Evolutionary conservation across 2,113 vertebrate genomes (phyloP).

Genomic region (Chionomys nivalis): DNA sequence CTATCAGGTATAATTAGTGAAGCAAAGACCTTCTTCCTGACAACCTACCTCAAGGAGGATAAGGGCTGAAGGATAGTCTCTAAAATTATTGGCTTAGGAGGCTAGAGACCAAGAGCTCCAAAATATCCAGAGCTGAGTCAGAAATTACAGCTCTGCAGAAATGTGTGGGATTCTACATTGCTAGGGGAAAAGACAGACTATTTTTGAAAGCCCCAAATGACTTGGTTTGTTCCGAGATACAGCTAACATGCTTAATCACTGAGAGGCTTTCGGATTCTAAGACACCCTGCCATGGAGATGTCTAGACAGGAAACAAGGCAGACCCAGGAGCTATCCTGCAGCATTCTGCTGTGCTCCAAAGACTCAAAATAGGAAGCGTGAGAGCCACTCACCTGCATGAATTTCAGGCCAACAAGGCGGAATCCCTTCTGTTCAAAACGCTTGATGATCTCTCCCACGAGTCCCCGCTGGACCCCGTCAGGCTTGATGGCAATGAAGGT

Average conservation of each 20-base stretch:
- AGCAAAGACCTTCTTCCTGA: slow-evolving; percentile 4
- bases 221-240: not conserved
- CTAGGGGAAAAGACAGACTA: not conserved
- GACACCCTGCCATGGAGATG: not conserved
- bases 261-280: not conserved
- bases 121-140: not conserved
- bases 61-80: not conserved
- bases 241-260: not conserved
- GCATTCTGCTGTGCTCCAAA: not conserved
- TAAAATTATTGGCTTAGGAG: slow-evolving; percentile 54
- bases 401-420: slow-evolving; percentile 90
- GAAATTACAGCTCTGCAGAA: not conserved
- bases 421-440: slow-evolving; percentile 93
- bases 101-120: slow-evolving; percentile 4
- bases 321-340: not conserved
- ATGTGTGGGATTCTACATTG: not conserved
- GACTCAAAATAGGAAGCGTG: not conserved
- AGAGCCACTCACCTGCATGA: slow-evolving; percentile 83
- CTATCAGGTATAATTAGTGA: not conserved
- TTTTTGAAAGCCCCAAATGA: not conserved
- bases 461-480: slow-evolving; percentile 93
- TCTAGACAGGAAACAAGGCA: not conserved
- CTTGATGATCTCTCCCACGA: slow-evolving; percentile 93
- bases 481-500: slow-evolving; percentile 96
- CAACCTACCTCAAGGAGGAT: not conserved